phyloP scores from a whole-genome alignment of 2,797 vertebrate genomes.

The Crenichthys baileyi region DNA sequence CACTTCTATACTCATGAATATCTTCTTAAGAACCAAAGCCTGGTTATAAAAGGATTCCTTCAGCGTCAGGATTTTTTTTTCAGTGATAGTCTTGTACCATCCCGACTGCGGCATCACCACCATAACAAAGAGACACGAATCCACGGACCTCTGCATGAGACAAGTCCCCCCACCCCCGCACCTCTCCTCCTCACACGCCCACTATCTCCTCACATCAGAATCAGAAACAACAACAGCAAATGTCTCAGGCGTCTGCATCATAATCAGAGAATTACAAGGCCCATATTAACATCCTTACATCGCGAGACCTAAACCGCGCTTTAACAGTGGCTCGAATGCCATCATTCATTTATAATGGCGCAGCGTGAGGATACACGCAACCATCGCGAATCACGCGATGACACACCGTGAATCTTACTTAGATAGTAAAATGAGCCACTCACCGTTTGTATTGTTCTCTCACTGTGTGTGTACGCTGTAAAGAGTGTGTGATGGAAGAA shows the following conservation, averaged over 20 bases:
- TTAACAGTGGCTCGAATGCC: conserved; percentile 21
- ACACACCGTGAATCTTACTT: conserved; percentile 11
- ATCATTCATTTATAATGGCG: conserved; percentile 33
- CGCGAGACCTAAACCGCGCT: conserved; percentile 13
- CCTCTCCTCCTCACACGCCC: conserved; percentile 54
- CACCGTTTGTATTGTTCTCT: conserved; percentile 55
- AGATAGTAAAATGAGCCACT: conserved; percentile 40
- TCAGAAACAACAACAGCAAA: conserved; percentile 25
- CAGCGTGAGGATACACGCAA: conserved; percentile 25
- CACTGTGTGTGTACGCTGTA: conserved; percentile 9
- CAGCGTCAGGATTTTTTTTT: neutral
- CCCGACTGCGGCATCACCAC: conserved; percentile 76
- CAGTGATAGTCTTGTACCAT: conserved; percentile 51
- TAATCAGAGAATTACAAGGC: conserved; percentile 26
- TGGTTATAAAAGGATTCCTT: neutral
- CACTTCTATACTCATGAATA: neutral
- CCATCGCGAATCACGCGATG: conserved; percentile 20
- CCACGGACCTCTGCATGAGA: conserved; percentile 60
- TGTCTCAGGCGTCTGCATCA: conserved; percentile 1
- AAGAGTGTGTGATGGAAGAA: conserved; percentile 60
- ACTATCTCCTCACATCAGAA: conserved; percentile 45
- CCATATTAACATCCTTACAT: conserved; percentile 15
- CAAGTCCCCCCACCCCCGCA: neutral
- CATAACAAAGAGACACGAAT: conserved; percentile 75
- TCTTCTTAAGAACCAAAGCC: neutral